Percentiles rank a stretch among this genome's conserved stretches.
Conservation (phyloP, 2,113 vertebrate genomes). For the Nycticorax nycticorax region DNA sequence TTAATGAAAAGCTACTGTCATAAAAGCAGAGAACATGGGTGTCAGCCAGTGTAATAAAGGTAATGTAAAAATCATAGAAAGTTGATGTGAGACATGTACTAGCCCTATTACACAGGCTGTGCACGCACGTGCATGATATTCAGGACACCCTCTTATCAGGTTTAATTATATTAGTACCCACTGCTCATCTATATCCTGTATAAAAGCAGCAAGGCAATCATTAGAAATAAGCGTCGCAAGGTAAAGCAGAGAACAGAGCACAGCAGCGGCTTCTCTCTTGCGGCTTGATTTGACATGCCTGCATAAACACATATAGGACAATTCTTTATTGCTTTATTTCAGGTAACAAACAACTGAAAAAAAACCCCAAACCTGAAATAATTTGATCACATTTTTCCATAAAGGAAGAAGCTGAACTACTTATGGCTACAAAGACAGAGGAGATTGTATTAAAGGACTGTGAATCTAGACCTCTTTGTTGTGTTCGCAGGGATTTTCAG, state of each 20-base stretch:
- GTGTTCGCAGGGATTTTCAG: conserved; percentile 74
- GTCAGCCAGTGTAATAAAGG: conserved; percentile 6
- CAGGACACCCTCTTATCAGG: conserved; percentile 49
- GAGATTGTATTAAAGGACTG: conserved; percentile 56
- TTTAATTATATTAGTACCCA: conserved; percentile 49
- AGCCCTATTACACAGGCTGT: conserved; percentile 10
- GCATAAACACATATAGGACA: background rate
- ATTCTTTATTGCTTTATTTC: conserved; percentile 16
- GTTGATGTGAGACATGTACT: background rate
- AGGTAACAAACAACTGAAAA: background rate
- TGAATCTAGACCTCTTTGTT: conserved; percentile 64
- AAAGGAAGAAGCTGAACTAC: conserved; percentile 38
- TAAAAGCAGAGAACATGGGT: background rate
- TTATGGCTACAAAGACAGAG: conserved; percentile 29
- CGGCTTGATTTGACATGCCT: background rate
- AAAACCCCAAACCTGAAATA: background rate
- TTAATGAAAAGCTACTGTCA: background rate
- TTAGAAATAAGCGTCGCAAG: background rate
- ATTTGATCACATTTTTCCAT: conserved; percentile 21
- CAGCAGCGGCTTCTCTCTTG: background rate
- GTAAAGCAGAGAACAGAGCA: background rate
- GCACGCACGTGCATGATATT: conserved; percentile 19
- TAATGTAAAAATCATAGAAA: conserved; percentile 54
- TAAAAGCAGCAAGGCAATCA: conserved; percentile 49
- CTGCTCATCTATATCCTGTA: conserved; percentile 50